Base-by-base conservation (phyloP, 2,888 invertebrate genomes). In the Globia sparganii region DNA sequence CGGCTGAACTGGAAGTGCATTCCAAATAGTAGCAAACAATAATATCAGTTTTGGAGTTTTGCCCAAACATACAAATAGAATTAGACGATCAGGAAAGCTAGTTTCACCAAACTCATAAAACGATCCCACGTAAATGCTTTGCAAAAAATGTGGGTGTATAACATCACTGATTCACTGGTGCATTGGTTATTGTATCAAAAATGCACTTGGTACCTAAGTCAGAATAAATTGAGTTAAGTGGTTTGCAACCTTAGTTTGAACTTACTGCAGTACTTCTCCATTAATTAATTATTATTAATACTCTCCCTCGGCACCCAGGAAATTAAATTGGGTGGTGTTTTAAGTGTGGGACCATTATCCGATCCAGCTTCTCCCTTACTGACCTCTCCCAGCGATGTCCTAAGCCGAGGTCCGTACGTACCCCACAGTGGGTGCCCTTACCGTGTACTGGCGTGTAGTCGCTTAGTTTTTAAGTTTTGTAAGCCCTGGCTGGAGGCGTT, bases 61-160 rank as follows among this genome's bases (percentile, higher is more conserved):
- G 80, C 80, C 80, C 83, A 78, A 64, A 69, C 18, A 56, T 68
- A 58, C 53, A 81, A 81, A 77, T 77, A 77, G 80, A 76, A 46
- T 61, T 18, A 34, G 49, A 64, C 25, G 34, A 31, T 21, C n/a
- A 13, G 31, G 34, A 31, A 67, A 28, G 11, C 43, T 37, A 31
- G 49, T 49, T 82, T 71, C 13, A 21, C 40, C n/a, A 49, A n/a
- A n/a, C 40, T 21, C 53, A 31, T 49, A 25, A 18, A 28, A 21
- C 0, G 9, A n/a, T 5, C n/a, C 15, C 31, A 34, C 21, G 43
- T 34, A 25, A 25, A 28, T 15, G 1, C 15, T 53, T 25, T 13
- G 1, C 31, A 31, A 40, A 61, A n/a, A n/a, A 0, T 1, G 0
- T 0, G 11, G 1, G 11, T 67, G 18, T 46, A 13, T 34, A 43